phyloP scores from a whole-genome alignment of 2,888 invertebrate species.

The Hipparchia semele region DNA sequence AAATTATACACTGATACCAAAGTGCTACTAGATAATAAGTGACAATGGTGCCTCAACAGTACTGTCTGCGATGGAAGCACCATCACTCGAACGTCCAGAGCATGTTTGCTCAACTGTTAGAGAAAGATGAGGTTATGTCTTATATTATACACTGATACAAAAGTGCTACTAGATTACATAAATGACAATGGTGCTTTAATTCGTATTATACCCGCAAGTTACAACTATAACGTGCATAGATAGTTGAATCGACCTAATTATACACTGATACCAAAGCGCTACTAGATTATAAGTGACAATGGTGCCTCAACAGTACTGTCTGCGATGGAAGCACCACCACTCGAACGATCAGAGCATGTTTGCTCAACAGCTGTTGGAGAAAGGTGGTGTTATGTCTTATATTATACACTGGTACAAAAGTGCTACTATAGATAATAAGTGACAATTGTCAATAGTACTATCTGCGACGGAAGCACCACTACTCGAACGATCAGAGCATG shows the following conservation, averaged over 20 bases:
- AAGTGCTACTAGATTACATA: conserved; percentile 21
- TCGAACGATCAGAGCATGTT: conserved; percentile 95
- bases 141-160: conserved; percentile 19
- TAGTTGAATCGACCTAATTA: conserved; percentile 19
- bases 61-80: conserved; percentile 96
- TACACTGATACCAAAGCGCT: conserved; percentile 25
- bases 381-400: conserved; percentile 58
- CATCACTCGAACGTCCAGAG: conserved; percentile 95
- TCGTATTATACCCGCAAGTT: neutral
- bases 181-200: conserved; percentile 82
- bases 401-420: conserved; percentile 26
- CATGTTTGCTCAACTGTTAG: conserved; percentile 93
- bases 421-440: conserved; percentile 17
- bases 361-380: conserved; percentile 91
- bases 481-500: conserved; percentile 94
- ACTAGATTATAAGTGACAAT: conserved; percentile 62
- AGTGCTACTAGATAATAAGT: conserved; percentile 22
- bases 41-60: conserved; percentile 92
- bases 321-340: conserved; percentile 97
- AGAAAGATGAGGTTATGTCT: conserved; percentile 72
- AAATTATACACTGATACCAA: conserved; percentile 26
- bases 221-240: neutral
- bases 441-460: conserved; percentile 94
- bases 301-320: conserved; percentile 95
- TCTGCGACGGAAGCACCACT: conserved; percentile 96